These are phyloP conservation scores for Cheilosia scutellata DNA, from an alignment of 2,888 invertebrate genomes.

Conservation along the genomic window DNA sequence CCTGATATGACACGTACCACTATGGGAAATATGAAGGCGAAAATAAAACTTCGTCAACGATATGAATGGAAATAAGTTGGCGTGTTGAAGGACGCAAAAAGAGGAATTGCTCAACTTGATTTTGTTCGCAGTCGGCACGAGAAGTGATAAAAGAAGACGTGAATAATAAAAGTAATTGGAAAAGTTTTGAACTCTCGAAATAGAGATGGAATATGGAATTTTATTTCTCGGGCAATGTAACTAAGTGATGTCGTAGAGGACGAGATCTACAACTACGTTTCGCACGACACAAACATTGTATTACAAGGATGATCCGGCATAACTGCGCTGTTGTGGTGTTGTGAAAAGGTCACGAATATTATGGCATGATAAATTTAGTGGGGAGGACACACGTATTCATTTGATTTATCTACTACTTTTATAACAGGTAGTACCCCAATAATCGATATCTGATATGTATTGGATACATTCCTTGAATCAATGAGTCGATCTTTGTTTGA, in stretches of 20 bases:
- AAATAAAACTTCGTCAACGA: constrained; percentile 59
- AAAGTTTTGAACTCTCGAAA: constrained; percentile 66
- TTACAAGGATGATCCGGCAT: constrained; percentile 43
- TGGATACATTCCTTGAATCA: too few relatives aligned
- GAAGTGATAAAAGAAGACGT: constrained; percentile 71
- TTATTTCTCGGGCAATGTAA: constrained; percentile 40
- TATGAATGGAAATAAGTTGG: constrained; percentile 53
- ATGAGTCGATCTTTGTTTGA: too few relatives aligned
- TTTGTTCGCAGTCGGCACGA: constrained; percentile 63
- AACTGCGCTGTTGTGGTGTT: constrained; percentile 14
- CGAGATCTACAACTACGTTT: constrained; percentile 13
- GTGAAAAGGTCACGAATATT: constrained; percentile 23
- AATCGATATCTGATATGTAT: too few relatives aligned
- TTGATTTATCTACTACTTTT: neutral
- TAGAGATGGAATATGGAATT: constrained; percentile 60
- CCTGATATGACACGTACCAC: constrained; percentile 66
- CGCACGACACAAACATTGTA: constrained; percentile 42
- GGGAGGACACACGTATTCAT: constrained; percentile 9
- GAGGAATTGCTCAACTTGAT: constrained; percentile 60
- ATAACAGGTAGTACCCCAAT: too few relatives aligned
- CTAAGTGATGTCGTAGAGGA: constrained; percentile 28
- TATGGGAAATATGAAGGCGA: constrained; percentile 57
- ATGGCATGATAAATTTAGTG: neutral
- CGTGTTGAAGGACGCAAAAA: constrained; percentile 45
- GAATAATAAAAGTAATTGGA: constrained; percentile 76